Conservation (phyloP, 2,888 invertebrate genomes). For the Drosophila atroscutellata region DNA sequence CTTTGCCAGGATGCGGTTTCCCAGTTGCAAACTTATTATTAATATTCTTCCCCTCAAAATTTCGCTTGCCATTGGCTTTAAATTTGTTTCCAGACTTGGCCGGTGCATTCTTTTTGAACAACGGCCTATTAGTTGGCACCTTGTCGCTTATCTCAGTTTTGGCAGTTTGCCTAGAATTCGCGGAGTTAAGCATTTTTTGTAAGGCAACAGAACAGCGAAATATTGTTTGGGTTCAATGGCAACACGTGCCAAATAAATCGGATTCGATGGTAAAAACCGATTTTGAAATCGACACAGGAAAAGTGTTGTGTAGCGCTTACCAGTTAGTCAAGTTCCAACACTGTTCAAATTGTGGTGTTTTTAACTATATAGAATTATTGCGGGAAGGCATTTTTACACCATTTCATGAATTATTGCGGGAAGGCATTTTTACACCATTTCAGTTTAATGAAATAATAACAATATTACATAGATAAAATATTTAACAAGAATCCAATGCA, state of each 20-base stretch:
- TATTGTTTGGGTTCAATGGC: constrained; percentile 23
- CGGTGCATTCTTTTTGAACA: not conserved
- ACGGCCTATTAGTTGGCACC: not conserved
- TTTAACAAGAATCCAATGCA: not conserved
- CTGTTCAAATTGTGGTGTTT: not conserved
- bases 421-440: not conserved
- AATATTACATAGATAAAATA: not conserved
- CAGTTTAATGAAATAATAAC: not conserved
- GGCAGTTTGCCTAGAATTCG: not conserved
- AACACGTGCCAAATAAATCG: constrained; percentile 44
- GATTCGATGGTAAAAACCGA: not conserved
- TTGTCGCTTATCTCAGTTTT: not conserved
- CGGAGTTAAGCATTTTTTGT: constrained; percentile 17
- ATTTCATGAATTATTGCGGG: not conserved
- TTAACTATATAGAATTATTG: not conserved
- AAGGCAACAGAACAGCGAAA: not conserved
- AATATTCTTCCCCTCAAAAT: constrained; percentile 11
- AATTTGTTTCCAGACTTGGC: constrained; percentile 17
- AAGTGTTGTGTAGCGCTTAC: not conserved
- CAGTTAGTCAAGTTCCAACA: not conserved
- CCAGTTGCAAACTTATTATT: constrained; percentile 25
- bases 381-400: not conserved
- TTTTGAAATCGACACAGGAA: not conserved
- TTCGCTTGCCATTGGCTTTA: constrained; percentile 13
- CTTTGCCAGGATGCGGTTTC: not conserved